Evolutionary conservation across 2,888 invertebrate genomes (phyloP).

Genomic region (Platerodrilus igneus): DNA sequence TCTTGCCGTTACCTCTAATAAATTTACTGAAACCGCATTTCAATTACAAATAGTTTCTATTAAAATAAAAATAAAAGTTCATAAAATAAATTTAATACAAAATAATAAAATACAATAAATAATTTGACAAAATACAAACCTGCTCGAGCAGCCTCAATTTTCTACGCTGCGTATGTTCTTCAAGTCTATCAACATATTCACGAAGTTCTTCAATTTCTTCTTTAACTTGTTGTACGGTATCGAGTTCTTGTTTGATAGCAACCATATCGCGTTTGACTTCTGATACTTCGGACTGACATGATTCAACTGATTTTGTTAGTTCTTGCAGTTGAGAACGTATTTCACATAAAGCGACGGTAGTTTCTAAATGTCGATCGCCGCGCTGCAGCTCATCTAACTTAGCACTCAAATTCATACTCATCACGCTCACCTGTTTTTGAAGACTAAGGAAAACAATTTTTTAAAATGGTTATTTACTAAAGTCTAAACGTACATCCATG

Average conservation of each 20-base stretch:
- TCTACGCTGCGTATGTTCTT: conserved; percentile 85
- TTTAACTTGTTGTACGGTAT: conserved; percentile 91
- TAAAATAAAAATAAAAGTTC: neutral
- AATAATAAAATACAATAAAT: too few relatives aligned
- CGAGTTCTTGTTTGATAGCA: conserved; percentile 89
- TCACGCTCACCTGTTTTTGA: conserved; percentile 96
- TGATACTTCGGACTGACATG: conserved; percentile 90
- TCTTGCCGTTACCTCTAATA: too few relatives aligned
- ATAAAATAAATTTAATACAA: neutral
- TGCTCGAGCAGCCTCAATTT: conserved; percentile 88
- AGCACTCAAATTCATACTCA: conserved; percentile 93
- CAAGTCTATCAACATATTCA: conserved; percentile 87
- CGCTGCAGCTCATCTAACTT: conserved; percentile 90
- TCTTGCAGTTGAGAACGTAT: conserved; percentile 90
- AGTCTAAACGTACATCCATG: too few relatives aligned
- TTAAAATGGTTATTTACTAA: too few relatives aligned
- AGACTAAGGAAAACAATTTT: conserved; percentile 59
- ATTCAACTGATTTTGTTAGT: conserved; percentile 90
- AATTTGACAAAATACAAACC: conserved; percentile 56
- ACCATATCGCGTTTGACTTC: conserved; percentile 94
- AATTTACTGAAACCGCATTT: too few relatives aligned
- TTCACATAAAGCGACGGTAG: conserved; percentile 89
- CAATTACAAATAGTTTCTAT: neutral
- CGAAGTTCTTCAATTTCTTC: conserved; percentile 90
- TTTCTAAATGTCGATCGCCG: conserved; percentile 82